A percentile compares a stretch with the other conserved stretches of the same genome.
These are phyloP conservation scores for Scaptomyza polygonia DNA, from an alignment of 2,888 invertebrate species.

Conservation along the genomic window DNA sequence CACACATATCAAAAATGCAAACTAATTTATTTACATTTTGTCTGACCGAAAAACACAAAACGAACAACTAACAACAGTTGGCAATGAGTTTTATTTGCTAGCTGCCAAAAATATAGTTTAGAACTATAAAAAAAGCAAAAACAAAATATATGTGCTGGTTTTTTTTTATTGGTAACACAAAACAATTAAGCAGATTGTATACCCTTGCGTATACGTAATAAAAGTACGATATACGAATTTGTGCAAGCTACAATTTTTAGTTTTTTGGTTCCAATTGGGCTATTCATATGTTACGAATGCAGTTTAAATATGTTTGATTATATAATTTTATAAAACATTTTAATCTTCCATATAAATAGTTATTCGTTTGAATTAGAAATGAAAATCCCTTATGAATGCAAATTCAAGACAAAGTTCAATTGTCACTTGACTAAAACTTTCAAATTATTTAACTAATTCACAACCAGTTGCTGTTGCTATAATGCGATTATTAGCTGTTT, in stretches of 20 bases:
- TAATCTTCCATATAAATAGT: background rate
- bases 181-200: background rate
- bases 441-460: background rate
- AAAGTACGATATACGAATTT: background rate
- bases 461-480: constrained; percentile 1
- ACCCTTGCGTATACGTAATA: constrained; percentile 1
- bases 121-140: background rate
- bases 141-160: background rate
- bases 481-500: constrained; percentile 19
- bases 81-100: constrained; percentile 8
- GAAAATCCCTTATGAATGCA: background rate
- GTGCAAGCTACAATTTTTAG: background rate
- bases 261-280: background rate
- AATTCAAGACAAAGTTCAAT: constrained; percentile 1
- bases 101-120: background rate
- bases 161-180: background rate
- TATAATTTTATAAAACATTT: background rate
- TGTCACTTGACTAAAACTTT: constrained; percentile 10
- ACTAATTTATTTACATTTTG: constrained; percentile 6
- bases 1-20: background rate
- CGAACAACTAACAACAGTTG: constrained; percentile 1
- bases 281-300: too few species aligned
- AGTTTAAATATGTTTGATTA: background rate
- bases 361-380: background rate
- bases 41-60: background rate